Evolutionary conservation across 2,888 invertebrate species (phyloP), one percentile per base, ranked within the genome.

Genomic region (Drosophila demipolita): DNA sequence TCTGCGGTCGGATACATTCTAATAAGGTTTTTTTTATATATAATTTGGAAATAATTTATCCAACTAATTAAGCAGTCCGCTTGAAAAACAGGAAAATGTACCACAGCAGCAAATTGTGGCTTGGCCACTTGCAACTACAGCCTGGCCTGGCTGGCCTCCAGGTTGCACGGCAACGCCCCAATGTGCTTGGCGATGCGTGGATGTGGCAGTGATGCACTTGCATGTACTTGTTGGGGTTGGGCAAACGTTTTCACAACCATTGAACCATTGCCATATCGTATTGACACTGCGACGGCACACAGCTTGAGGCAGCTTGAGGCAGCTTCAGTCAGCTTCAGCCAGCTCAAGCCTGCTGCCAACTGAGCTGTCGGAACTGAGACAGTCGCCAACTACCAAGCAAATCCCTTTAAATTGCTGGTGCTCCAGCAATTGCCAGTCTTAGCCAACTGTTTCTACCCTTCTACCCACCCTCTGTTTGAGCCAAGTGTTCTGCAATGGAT

Each of bases 171-270:
- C 64, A 65, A 70, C 75, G 60, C 66, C 63, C 57, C 54, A 58
- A 32, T 70, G 69, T 70, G 60, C 72, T 66, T 67, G 75, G 60
- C 71, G 67, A 74, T 62, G 80, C 87, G 71, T 82, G 84, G 73
- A 72, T 79, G 71, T 78, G 78, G 85, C 83, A 82, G 73, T 80
- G 71, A 66, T 67, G 60, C 62, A 63, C 48, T 29, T 29, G 68
- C 60, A 73, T 82, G 76, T 73, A 66, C 73, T 82, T 82, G 87
- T 82, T 80, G 87, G 80, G 88, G 85, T 87, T 89, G 75, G 76
- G 66, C 89, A 87, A 89, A 87, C 87, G 85, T 87, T 87, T 89
- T 89, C 77, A 76, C 89, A 87, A 83, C 87, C 75, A 87, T 89
- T 89, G 87, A 87, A 87, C 87, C 85, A 83, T 78, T 87, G 83